A percentile compares a stretch with the other conserved stretches of the same genome.
Evolutionary conservation across 1,140 invertebrate species (phyloP).

Genomic region (Heliconius hewitsoni): DNA sequence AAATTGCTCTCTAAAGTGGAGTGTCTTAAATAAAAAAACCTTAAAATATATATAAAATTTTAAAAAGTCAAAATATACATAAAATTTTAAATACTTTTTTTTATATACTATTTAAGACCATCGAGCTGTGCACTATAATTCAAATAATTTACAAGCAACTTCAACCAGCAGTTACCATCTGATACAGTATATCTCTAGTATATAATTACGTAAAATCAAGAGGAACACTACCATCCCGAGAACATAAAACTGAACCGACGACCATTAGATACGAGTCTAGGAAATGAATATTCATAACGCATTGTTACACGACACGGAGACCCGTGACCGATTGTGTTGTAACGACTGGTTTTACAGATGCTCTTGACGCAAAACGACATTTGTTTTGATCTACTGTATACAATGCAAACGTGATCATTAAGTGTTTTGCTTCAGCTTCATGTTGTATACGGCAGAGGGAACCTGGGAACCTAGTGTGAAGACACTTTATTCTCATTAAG

Average conservation of each 20-base stretch:
- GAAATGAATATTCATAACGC: constrained; percentile 47
- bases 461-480: no score
- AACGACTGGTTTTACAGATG: constrained; percentile 6
- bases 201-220: not conserved
- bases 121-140: not conserved
- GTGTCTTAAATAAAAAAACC: no score
- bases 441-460: no score
- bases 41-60: not conserved
- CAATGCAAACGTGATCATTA: not conserved
- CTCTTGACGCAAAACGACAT: not conserved
- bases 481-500: no score
- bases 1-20: no score
- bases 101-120: not conserved
- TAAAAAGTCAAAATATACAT: not conserved
- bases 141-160: not conserved
- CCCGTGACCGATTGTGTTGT: constrained; percentile 37
- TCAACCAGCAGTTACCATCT: not conserved
- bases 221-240: not conserved
- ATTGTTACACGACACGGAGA: constrained; percentile 40
- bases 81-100: not conserved
- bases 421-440: no score
- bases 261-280: constrained; percentile 9
- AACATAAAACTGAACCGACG: not conserved
- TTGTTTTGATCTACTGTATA: not conserved
- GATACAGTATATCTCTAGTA: not conserved